These are phyloP conservation scores for Notarius quadriscutis DNA, from an alignment of 2,113 vertebrate genomes.

Conservation along the genomic window DNA sequence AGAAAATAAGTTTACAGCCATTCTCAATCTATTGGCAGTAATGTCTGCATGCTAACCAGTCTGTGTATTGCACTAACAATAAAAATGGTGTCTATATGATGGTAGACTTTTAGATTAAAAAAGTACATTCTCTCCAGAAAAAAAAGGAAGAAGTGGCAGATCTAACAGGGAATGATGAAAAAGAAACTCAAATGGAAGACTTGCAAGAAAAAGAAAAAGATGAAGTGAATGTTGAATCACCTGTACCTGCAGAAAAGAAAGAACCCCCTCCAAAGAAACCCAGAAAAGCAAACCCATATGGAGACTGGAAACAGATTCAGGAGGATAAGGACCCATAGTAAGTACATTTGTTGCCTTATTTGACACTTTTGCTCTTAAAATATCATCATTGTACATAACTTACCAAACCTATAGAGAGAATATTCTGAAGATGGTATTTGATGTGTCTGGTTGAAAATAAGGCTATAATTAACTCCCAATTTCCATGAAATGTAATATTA, in stretches of 20 bases:
- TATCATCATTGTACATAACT: neutral
- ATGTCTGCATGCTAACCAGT: neutral
- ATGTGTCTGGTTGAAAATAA: neutral
- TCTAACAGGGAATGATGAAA: slow-evolving; percentile 47
- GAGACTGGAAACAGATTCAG: slow-evolving; percentile 82
- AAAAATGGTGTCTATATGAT: neutral
- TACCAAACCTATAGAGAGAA: neutral
- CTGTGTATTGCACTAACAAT: neutral
- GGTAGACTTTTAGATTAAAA: neutral
- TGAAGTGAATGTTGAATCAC: neutral
- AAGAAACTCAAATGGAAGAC: slow-evolving; percentile 35
- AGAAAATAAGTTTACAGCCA: neutral
- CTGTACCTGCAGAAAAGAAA: slow-evolving; percentile 25
- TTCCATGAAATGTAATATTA: neutral
- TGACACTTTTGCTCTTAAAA: neutral
- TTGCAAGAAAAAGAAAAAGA: slow-evolving; percentile 24
- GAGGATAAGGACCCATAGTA: slow-evolving; percentile 78
- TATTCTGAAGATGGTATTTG: neutral
- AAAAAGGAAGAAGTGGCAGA: slow-evolving; percentile 57
- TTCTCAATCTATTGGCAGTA: neutral
- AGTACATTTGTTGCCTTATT: slow-evolving; percentile 59
- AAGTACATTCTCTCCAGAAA: slow-evolving; percentile 58
- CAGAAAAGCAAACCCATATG: slow-evolving; percentile 76
- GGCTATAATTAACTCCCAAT: neutral
- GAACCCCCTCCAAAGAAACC: slow-evolving; percentile 50